Conservation (phyloP, 2,888 invertebrate species). For the Parnassius smintheus region DNA sequence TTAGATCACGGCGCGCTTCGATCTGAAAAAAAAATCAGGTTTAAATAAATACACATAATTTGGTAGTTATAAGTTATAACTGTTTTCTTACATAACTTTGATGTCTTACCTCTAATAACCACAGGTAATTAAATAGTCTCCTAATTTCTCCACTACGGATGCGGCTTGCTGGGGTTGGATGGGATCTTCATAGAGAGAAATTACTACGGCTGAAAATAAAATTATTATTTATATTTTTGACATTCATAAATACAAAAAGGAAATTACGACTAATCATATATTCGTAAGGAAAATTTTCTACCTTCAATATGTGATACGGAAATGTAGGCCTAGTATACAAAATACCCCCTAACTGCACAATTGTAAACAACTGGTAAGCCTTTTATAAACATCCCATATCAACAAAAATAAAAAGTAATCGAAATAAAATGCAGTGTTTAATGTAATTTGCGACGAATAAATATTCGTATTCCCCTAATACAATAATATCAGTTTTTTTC, state of each 20-base stretch:
- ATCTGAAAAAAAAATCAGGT: slow-evolving; percentile 63
- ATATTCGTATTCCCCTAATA: too few relatives aligned
- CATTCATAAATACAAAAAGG: background rate
- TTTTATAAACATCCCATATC: too few relatives aligned
- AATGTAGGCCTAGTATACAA: too few relatives aligned
- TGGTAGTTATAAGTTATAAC: background rate
- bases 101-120: slow-evolving; percentile 92
- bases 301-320: too few relatives aligned
- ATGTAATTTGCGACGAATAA: too few relatives aligned
- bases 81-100: background rate
- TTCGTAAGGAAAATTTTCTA: too few relatives aligned
- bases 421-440: too few relatives aligned
- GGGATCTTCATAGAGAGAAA: slow-evolving; percentile 97
- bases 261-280: too few relatives aligned
- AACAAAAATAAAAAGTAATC: too few relatives aligned
- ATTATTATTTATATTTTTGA: slow-evolving; percentile 16
- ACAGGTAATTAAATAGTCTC: slow-evolving; percentile 97
- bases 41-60: background rate
- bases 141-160: slow-evolving; percentile 97
- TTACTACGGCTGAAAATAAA: slow-evolving; percentile 90
- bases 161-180: slow-evolving; percentile 98
- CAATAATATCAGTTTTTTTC: too few relatives aligned
- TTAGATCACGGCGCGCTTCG: slow-evolving; percentile 80
- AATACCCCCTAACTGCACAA: too few relatives aligned
- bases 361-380: too few relatives aligned